Evolutionary conservation across 2,888 invertebrate genomes (phyloP).

Genomic region (Stenichneumon culpator): DNA sequence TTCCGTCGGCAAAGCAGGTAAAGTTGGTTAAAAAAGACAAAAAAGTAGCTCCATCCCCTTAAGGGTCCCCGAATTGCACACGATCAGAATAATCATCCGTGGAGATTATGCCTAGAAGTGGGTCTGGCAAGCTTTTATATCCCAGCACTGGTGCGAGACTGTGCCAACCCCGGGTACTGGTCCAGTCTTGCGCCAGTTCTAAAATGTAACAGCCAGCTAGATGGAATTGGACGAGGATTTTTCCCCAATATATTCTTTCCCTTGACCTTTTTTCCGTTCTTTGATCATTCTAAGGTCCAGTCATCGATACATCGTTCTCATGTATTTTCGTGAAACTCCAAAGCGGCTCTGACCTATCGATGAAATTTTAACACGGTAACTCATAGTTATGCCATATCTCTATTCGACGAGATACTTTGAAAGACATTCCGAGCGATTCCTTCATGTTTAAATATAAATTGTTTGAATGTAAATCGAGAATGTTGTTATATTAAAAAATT

Average conservation of each 20-base stretch:
- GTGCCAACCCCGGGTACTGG: too few species aligned
- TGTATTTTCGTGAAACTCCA: neutral
- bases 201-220: too few species aligned
- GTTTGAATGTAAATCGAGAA: neutral
- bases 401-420: neutral
- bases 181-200: too few species aligned
- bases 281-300: neutral
- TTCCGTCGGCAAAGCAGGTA: too few species aligned
- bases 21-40: too few species aligned
- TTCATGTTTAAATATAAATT: neutral
- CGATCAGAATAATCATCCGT: neutral
- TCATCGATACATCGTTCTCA: neutral
- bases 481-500: too few species aligned
- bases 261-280: slow-evolving; percentile 5
- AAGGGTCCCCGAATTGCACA: neutral
- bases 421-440: neutral
- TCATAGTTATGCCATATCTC: neutral
- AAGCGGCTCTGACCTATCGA: neutral
- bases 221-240: too few species aligned
- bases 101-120: neutral
- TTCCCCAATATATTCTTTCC: neutral
- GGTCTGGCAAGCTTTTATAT: too few species aligned
- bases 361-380: slow-evolving; percentile 1
- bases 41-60: too few species aligned
- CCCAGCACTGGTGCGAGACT: too few species aligned